Percentiles rank a stretch among this genome's conserved stretches.
Conservation (phyloP, 2,888 invertebrate genomes). For the Nipponacmea schrenckii region DNA sequence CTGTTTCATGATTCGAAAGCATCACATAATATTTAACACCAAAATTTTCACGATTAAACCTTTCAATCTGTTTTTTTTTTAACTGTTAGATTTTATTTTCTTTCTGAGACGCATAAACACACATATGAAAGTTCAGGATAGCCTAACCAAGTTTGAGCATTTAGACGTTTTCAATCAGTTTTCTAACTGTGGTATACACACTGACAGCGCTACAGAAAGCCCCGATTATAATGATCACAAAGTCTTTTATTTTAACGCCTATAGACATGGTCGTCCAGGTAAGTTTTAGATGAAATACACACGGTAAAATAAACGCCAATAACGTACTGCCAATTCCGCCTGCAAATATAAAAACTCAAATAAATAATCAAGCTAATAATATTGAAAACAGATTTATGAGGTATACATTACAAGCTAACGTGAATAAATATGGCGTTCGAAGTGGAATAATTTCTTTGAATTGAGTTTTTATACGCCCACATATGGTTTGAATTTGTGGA, state of each 20-base stretch:
- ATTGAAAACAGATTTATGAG: too few relatives aligned
- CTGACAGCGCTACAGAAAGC: conserved; percentile 47
- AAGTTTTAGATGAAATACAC: conserved; percentile 58
- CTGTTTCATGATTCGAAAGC: too few relatives aligned
- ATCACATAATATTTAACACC: too few relatives aligned
- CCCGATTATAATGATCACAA: conserved; percentile 54
- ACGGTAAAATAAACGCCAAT: conserved; percentile 63
- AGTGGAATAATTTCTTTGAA: too few relatives aligned
- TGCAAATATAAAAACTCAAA: conserved; percentile 32
- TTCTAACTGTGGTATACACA: conserved; percentile 40
- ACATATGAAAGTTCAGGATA: too few relatives aligned
- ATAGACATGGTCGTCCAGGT: conserved; percentile 39
- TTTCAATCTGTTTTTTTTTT: too few relatives aligned
- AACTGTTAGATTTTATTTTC: too few relatives aligned
- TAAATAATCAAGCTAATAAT: conserved; percentile 9
- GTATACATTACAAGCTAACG: not conserved
- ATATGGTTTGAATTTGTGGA: too few relatives aligned
- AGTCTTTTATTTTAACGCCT: conserved; percentile 46
- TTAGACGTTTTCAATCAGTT: conserved; percentile 33
- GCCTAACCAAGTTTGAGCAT: not conserved
- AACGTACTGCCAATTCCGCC: conserved; percentile 63
- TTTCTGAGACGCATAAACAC: too few relatives aligned
- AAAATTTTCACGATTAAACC: too few relatives aligned
- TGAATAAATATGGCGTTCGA: too few relatives aligned
- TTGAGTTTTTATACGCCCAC: too few relatives aligned